These are phyloP conservation scores for Schizopygopsis pylzovi DNA, from an alignment of 2,797 vertebrate genomes.

Conservation along the genomic window DNA sequence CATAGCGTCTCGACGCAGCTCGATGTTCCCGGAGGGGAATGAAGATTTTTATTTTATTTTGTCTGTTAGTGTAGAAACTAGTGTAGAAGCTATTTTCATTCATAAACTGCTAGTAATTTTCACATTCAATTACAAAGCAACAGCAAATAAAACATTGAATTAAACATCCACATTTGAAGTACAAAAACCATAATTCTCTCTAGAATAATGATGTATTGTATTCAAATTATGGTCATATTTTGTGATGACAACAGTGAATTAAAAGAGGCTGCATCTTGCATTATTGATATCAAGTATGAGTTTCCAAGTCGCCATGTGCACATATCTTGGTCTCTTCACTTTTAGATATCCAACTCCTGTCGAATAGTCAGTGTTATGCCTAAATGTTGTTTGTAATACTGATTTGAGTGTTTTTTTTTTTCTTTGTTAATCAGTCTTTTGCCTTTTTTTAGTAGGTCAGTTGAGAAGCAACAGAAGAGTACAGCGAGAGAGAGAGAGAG, in stretches of 20 bases:
- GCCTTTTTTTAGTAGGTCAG: background rate
- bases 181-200: background rate
- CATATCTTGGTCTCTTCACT: background rate
- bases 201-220: background rate
- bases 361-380: background rate
- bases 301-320: background rate
- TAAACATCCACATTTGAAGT: background rate
- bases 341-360: background rate
- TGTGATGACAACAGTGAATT: background rate
- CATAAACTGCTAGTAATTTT: background rate
- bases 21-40: too few relatives aligned
- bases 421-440: background rate
- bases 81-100: background rate
- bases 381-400: background rate
- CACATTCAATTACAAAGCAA: background rate
- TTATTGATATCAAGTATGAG: background rate
- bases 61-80: background rate
- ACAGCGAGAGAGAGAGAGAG: too few relatives aligned
- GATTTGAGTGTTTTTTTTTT: background rate
- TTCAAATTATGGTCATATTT: background rate
- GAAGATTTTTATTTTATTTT: too few relatives aligned
- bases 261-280: background rate
- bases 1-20: too few relatives aligned
- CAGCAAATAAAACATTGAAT: background rate
- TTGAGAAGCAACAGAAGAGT: too few relatives aligned